phyloP scores from a whole-genome alignment of 2,888 invertebrate genomes.

The Ellobium chinense region DNA sequence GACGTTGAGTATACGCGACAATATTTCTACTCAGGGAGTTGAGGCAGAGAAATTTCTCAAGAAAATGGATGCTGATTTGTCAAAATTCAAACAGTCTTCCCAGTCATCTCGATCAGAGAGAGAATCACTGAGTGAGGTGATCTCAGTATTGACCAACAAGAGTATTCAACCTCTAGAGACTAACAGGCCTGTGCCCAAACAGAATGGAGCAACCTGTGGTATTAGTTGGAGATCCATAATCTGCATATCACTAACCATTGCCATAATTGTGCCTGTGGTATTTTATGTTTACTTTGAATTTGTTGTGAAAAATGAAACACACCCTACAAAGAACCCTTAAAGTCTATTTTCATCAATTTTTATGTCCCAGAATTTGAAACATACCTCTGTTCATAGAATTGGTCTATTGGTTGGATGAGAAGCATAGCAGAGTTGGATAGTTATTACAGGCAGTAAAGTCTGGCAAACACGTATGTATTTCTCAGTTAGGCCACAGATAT shows the following conservation, averaged over 20 bases:
- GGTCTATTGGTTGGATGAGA: too few relatives aligned
- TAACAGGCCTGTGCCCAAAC: constrained; percentile 22
- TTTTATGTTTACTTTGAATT: constrained; percentile 51
- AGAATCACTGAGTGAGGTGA: constrained; percentile 73
- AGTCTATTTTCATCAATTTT: too few relatives aligned
- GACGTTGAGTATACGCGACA: constrained; percentile 71
- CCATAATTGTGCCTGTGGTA: constrained; percentile 56
- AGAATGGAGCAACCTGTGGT: constrained; percentile 70
- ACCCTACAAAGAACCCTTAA: too few relatives aligned
- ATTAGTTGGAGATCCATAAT: constrained; percentile 64
- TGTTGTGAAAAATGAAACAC: too few relatives aligned
- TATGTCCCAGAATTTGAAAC: too few relatives aligned
- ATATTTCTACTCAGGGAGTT: constrained; percentile 62
- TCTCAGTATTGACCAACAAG: constrained; percentile 70
- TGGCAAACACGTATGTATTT: too few relatives aligned
- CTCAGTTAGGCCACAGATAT: too few relatives aligned
- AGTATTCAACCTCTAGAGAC: constrained; percentile 64
- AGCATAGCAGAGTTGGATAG: too few relatives aligned
- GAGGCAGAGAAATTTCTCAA: constrained; percentile 71
- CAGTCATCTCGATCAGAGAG: constrained; percentile 61
- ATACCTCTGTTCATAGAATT: too few relatives aligned
- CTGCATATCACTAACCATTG: constrained; percentile 52
- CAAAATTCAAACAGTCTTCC: constrained; percentile 64
- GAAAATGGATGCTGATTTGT: constrained; percentile 74
- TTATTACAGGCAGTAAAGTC: too few relatives aligned